These are phyloP conservation scores for Hassar affinis DNA, from an alignment of 2,113 vertebrate species.

Conservation along the genomic window DNA sequence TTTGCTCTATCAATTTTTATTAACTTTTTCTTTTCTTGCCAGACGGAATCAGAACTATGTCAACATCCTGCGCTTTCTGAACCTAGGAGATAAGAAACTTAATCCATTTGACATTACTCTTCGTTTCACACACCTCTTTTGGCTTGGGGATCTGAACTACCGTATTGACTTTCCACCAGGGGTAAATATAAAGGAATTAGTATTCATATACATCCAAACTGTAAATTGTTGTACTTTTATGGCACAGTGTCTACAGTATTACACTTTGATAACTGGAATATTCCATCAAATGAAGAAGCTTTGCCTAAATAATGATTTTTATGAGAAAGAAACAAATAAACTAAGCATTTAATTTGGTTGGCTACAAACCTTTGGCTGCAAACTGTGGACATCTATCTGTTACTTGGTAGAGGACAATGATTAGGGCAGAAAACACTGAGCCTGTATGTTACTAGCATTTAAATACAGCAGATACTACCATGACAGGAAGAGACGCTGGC, in stretches of 20 bases:
- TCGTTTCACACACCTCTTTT: slow-evolving; percentile 95
- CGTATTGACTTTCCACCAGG: slow-evolving; percentile 81
- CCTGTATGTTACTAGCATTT: slow-evolving; percentile 27
- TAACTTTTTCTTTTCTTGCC: slow-evolving; percentile 43
- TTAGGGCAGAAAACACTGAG: not conserved
- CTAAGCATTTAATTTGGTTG: not conserved
- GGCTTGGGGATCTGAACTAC: slow-evolving; percentile 96
- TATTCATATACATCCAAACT: not conserved
- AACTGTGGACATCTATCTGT: not conserved
- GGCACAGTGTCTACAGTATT: not conserved
- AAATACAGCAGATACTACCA: slow-evolving; percentile 44
- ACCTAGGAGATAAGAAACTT: slow-evolving; percentile 91
- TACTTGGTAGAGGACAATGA: not conserved
- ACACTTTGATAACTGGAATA: not conserved
- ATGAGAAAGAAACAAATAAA: not conserved
- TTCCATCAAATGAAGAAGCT: not conserved
- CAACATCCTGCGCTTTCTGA: slow-evolving; percentile 90
- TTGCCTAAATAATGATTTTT: not conserved
- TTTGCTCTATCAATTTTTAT: slow-evolving; percentile 17
- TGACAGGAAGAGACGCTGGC: slow-evolving; percentile 55
- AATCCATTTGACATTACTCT: slow-evolving; percentile 92
- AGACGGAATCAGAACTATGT: slow-evolving; percentile 96
- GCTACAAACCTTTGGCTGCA: not conserved
- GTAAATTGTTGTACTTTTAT: not conserved
- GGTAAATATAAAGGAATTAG: slow-evolving; percentile 66